phyloP scores from a whole-genome alignment of 2,797 vertebrate genomes.

The Manis javanica region DNA sequence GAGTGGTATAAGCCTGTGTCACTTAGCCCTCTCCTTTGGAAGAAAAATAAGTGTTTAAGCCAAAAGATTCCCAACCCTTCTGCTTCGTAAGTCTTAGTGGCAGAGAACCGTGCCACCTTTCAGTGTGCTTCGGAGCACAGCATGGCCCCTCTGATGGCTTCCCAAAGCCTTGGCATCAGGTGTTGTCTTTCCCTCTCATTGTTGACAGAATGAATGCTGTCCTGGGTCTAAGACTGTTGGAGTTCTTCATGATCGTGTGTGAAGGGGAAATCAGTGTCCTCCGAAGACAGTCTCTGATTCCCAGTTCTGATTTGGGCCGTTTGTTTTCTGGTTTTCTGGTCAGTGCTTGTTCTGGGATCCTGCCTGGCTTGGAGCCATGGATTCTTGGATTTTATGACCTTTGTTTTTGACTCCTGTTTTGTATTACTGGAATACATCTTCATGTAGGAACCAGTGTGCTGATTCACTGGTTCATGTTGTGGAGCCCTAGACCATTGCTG shows the following conservation, averaged over 20 bases:
- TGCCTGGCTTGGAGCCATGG: background rate
- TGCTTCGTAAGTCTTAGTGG: background rate
- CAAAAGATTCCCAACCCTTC: background rate
- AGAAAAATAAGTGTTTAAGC: background rate
- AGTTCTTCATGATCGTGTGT: background rate
- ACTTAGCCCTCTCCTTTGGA: background rate
- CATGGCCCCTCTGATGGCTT: background rate
- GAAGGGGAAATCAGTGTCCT: background rate
- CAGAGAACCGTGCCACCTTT: background rate
- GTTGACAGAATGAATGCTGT: background rate
- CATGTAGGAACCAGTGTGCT: background rate
- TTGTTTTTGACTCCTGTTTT: background rate
- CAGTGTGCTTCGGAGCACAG: background rate
- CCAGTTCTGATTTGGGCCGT: background rate
- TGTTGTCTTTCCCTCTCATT: no score
- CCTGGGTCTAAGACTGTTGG: background rate
- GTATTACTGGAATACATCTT: no score
- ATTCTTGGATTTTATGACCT: background rate
- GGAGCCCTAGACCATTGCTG: background rate
- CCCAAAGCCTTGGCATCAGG: background rate
- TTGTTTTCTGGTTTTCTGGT: background rate
- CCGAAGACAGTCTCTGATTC: background rate
- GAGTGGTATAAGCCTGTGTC: background rate
- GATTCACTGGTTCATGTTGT: fast-evolving
- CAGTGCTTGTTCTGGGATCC: background rate